Evolutionary conservation across 2,888 invertebrate genomes (phyloP).

Genomic region (Coenonympha arcania): DNA sequence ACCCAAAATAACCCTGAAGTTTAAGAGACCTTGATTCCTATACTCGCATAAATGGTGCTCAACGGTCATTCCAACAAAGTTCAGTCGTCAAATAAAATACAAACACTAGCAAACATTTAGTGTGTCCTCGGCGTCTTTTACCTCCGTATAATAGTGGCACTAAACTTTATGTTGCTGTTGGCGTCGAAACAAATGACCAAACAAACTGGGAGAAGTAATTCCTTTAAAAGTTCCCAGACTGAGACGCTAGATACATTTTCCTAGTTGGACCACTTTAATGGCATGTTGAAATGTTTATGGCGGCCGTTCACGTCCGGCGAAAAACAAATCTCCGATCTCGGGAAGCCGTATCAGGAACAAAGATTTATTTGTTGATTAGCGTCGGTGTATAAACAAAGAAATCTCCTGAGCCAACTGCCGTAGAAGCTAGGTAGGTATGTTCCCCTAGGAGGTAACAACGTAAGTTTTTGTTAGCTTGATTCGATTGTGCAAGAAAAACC

Average conservation of each 20-base stretch:
- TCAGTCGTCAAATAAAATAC: slow-evolving; percentile 3
- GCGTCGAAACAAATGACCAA: slow-evolving; percentile 23
- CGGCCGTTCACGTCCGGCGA: slow-evolving; percentile 41
- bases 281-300: slow-evolving; percentile 64
- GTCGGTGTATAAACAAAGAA: neutral
- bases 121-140: slow-evolving; percentile 2
- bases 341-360: slow-evolving; percentile 22
- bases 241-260: slow-evolving; percentile 55
- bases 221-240: slow-evolving; percentile 53
- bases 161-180: slow-evolving; percentile 6
- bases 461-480: no score
- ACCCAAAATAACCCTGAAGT: no score
- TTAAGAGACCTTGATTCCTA: no score
- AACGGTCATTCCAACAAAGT: neutral
- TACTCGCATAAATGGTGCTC: neutral
- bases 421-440: no score
- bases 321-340: slow-evolving; percentile 49
- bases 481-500: no score
- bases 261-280: slow-evolving; percentile 51
- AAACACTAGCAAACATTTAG: slow-evolving; percentile 3
- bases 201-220: slow-evolving; percentile 48
- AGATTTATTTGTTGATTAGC: slow-evolving; percentile 22
- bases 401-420: neutral
- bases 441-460: no score
- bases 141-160: slow-evolving; percentile 6